These are phyloP conservation scores for Drosophila pallidifrons DNA, from an alignment of 1,140 invertebrate species.

Conservation along the genomic window DNA sequence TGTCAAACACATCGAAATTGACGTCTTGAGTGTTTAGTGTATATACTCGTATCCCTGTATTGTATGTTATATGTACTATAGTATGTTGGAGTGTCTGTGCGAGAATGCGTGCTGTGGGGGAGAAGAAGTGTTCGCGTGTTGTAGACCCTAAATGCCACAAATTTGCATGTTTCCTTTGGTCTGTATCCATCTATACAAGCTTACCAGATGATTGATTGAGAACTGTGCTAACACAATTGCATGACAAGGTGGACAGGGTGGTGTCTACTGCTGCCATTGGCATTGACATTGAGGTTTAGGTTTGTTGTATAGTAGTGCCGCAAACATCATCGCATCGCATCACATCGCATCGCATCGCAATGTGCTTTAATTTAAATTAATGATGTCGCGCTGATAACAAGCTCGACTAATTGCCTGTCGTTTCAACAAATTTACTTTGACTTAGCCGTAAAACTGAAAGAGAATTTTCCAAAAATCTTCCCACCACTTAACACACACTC, in stretches of 20 bases:
- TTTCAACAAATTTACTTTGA: conserved; percentile 61
- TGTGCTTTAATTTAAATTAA: no score
- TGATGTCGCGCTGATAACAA: background rate
- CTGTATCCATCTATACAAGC: conserved; percentile 22
- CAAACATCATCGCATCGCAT: no score
- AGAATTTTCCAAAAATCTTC: conserved; percentile 26
- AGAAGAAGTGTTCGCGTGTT: conserved; percentile 52
- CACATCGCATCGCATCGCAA: no score
- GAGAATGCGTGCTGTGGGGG: conserved; percentile 6
- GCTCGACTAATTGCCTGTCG: conserved; percentile 71
- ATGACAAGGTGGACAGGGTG: conserved; percentile 39
- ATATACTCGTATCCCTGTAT: background rate
- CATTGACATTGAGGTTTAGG: background rate
- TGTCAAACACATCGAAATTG: conserved; percentile 62
- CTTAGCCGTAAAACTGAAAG: conserved; percentile 62
- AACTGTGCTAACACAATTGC: conserved; percentile 77
- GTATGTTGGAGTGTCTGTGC: conserved; percentile 12
- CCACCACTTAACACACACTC: background rate
- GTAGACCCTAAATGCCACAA: conserved; percentile 78
- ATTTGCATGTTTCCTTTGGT: conserved; percentile 65
- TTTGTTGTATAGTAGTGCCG: no score
- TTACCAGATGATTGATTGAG: conserved; percentile 74
- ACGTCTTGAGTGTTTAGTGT: conserved; percentile 26
- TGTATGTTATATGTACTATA: background rate
- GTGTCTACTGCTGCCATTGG: background rate